Evolutionary conservation across 2,888 invertebrate species (phyloP).

Genomic region (Lasioglossum oenotherae): DNA sequence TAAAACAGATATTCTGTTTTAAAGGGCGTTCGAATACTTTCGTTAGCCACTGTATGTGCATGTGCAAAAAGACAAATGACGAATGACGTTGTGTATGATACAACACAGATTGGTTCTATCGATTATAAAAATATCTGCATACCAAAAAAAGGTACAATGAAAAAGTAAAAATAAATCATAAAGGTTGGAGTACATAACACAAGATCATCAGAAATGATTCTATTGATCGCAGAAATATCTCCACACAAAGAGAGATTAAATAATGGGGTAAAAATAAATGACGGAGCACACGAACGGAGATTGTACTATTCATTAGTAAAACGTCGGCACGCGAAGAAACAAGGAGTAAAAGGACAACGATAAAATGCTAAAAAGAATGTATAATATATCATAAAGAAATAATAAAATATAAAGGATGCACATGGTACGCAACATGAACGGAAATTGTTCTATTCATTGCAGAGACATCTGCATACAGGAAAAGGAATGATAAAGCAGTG

Average conservation of each 20-base stretch:
- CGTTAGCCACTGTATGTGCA: no score
- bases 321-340: neutral
- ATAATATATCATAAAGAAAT: neutral
- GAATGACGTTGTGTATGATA: no score
- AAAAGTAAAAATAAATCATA: neutral
- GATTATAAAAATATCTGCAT: neutral
- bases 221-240: neutral
- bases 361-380: neutral
- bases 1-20: no score
- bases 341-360: neutral
- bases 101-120: neutral
- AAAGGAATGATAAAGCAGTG: neutral
- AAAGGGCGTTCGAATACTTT: no score
- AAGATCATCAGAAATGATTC: neutral
- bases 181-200: neutral
- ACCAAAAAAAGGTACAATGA: neutral
- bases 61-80: no score
- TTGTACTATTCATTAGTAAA: neutral
- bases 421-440: neutral
- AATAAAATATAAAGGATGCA: neutral
- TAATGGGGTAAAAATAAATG: neutral
- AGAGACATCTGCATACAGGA: neutral
- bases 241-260: neutral
- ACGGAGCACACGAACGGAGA: neutral
- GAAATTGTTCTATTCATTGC: neutral